Conservation (phyloP, 2,888 invertebrate species). For the Thecophora atra region DNA sequence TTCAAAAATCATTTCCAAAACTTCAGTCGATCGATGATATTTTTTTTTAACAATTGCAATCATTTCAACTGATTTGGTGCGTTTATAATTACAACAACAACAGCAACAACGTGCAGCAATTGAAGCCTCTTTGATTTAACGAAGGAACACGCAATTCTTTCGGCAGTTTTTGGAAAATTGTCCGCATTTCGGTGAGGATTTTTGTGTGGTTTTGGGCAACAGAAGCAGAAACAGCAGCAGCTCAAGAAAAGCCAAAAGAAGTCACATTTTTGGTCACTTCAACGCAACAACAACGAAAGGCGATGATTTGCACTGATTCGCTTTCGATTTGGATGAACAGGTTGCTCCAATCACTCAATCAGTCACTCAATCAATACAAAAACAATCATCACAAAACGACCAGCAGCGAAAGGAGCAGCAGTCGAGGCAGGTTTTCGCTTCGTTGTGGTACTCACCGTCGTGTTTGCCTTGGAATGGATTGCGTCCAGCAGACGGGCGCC, state of each 20-base stretch:
- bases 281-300: background rate
- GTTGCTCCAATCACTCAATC: background rate
- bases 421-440: constrained; percentile 7
- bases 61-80: no score
- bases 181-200: background rate
- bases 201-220: background rate
- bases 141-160: background rate
- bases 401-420: background rate
- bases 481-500: constrained; percentile 67
- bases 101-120: background rate
- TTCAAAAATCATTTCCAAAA: no score
- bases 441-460: constrained; percentile 62
- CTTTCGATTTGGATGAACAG: constrained; percentile 14
- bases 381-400: background rate
- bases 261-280: background rate
- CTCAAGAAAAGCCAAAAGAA: background rate
- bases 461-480: constrained; percentile 66
- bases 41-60: no score
- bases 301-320: background rate
- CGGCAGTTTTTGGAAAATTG: background rate
- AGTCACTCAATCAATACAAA: background rate
- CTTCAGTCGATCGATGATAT: no score
- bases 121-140: background rate
- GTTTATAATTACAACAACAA: no score
- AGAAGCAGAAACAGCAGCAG: background rate